A percentile compares a stretch with the other conserved stretches of the same genome.
These are phyloP conservation scores for Aricia agestis DNA, from an alignment of 1,140 invertebrate genomes.

Conservation along the genomic window DNA sequence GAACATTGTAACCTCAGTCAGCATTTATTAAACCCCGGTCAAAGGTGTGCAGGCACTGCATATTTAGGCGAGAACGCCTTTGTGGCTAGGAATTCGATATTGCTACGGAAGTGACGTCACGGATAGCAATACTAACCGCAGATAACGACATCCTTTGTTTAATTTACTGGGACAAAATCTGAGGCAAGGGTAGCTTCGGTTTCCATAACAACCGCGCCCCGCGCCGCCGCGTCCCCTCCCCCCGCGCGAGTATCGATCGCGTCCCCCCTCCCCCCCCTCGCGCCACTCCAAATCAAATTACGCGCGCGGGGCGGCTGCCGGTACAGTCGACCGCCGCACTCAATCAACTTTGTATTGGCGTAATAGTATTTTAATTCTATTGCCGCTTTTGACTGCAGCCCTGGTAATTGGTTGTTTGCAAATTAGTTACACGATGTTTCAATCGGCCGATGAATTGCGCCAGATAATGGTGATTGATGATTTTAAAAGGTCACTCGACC, in stretches of 20 bases:
- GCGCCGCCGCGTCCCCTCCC: slow-evolving; percentile 32
- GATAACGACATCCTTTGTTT: slow-evolving; percentile 71
- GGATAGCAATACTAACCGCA: slow-evolving; percentile 23
- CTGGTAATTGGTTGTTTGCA: slow-evolving; percentile 60
- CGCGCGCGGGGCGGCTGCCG: slow-evolving; percentile 45
- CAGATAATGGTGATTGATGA: slow-evolving; percentile 18
- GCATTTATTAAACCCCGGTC: slow-evolving; percentile 8
- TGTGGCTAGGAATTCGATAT: slow-evolving; percentile 9
- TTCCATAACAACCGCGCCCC: slow-evolving; percentile 69
- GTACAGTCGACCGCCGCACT: slow-evolving; percentile 42
- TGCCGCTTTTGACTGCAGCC: slow-evolving; percentile 63
- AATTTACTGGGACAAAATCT: slow-evolving; percentile 72
- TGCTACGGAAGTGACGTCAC: background rate
- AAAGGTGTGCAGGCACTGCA: slow-evolving; percentile 11
- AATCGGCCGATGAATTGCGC: slow-evolving; percentile 24
- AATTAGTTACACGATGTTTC: slow-evolving; percentile 52
- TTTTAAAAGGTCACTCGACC: slow-evolving; percentile 6
- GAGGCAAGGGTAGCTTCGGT: slow-evolving; percentile 68
- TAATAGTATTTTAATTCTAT: slow-evolving; percentile 75
- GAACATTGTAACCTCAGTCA: background rate
- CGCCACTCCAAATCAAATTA: slow-evolving; percentile 72
- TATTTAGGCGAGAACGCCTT: background rate
- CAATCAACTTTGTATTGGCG: slow-evolving; percentile 72
- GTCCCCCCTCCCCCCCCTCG: slow-evolving; percentile 39
- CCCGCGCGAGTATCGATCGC: slow-evolving; percentile 56